phyloP scores from a whole-genome alignment of 2,888 invertebrate species.

The Folsomia manolachei region DNA sequence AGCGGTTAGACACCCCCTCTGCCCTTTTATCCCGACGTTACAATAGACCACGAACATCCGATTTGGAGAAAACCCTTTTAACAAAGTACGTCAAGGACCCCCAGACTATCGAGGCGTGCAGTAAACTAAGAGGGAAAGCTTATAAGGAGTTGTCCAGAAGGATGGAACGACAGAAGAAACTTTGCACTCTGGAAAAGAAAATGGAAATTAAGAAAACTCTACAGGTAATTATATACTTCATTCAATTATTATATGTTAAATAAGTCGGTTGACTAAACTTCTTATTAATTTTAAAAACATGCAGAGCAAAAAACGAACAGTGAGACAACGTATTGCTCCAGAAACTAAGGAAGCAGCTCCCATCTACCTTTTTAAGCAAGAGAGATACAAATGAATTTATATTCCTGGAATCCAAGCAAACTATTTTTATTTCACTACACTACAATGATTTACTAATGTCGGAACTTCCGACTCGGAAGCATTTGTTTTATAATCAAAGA shows the following conservation, averaged over 20 bases:
- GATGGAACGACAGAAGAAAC: constrained; percentile 71
- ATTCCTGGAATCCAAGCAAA: too few species aligned
- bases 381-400: constrained; percentile 77
- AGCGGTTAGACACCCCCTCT: constrained; percentile 72
- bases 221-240: constrained; percentile 53
- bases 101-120: constrained; percentile 57
- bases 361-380: constrained; percentile 75
- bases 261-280: too few species aligned
- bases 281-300: background rate
- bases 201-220: constrained; percentile 69
- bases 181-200: constrained; percentile 73
- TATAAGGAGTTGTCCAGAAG: constrained; percentile 74
- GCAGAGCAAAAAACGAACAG: constrained; percentile 42
- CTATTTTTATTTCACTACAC: too few species aligned
- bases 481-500: too few species aligned
- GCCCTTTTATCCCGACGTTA: constrained; percentile 66
- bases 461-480: too few species aligned
- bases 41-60: constrained; percentile 66
- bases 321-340: constrained; percentile 56
- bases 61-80: constrained; percentile 50
- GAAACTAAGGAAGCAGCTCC: constrained; percentile 69
- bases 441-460: too few species aligned
- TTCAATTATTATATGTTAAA: too few species aligned
- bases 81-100: constrained; percentile 56
- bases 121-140: constrained; percentile 62